phyloP scores from a whole-genome alignment of 2,888 invertebrate genomes.

The Lamellibrachia columna region DNA sequence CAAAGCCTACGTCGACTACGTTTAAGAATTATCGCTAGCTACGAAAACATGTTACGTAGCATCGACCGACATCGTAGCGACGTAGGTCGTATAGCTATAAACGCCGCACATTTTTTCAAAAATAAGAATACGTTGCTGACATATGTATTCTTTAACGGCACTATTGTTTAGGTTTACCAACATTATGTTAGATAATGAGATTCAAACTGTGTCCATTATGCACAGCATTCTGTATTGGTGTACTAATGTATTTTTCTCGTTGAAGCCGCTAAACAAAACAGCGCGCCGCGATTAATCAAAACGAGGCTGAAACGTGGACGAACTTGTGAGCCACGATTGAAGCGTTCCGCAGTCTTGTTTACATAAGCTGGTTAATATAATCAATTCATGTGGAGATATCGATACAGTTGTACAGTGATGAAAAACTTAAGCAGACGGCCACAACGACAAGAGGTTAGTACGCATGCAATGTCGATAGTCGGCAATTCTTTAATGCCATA shows the following conservation, averaged over 20 bases:
- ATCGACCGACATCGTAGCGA: too few relatives aligned
- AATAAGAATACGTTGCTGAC: neutral
- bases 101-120: neutral
- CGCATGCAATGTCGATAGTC: neutral
- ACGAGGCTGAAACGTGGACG: neutral
- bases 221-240: neutral
- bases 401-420: neutral
- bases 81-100: too few relatives aligned
- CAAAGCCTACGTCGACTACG: too few relatives aligned
- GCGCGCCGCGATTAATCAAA: neutral
- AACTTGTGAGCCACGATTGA: neutral
- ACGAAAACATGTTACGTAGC: too few relatives aligned
- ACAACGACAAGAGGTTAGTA: constrained; percentile 4
- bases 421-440: neutral
- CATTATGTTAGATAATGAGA: neutral
- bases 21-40: too few relatives aligned
- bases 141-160: neutral
- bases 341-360: neutral
- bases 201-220: neutral
- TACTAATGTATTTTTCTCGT: neutral
- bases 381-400: neutral
- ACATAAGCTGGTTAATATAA: neutral
- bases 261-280: neutral
- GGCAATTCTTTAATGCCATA: neutral
- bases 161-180: neutral